Conservation (phyloP, 2,797 vertebrate genomes). For the Spinus pinus region DNA sequence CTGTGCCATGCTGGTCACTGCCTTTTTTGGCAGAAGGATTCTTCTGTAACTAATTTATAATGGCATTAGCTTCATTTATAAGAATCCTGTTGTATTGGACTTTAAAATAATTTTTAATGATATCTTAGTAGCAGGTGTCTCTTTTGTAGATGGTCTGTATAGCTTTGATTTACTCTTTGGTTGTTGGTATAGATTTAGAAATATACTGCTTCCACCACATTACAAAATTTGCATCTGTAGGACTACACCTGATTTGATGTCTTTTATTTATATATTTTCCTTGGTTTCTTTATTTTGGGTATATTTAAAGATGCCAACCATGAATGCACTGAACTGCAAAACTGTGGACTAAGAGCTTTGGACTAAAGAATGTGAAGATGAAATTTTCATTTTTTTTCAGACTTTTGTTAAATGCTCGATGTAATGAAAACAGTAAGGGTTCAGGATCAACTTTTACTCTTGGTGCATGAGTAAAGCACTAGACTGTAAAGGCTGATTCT, state of each 20-base stretch:
- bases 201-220: not conserved
- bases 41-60: not conserved
- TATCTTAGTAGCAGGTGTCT: not conserved
- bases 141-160: not conserved
- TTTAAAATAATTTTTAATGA: not conserved
- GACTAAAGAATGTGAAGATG: not conserved
- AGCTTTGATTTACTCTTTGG: not conserved
- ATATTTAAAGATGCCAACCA: not conserved
- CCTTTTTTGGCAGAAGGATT: not conserved
- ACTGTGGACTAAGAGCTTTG: not conserved
- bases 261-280: not conserved
- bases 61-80: not conserved
- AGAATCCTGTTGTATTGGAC: not conserved
- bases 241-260: not conserved
- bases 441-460: not conserved
- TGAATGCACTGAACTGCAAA: not conserved
- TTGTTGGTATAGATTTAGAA: not conserved
- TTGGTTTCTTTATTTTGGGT: not conserved
- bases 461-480: not conserved
- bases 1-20: not conserved
- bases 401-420: not conserved
- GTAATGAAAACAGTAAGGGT: fast-evolving
- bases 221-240: not conserved
- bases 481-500: slow-evolving; percentile 30
- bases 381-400: not conserved